Percentiles rank a stretch among this genome's conserved stretches.
phyloP scores from a whole-genome alignment of 2,113 vertebrate species.

The Pithys albifrons region DNA sequence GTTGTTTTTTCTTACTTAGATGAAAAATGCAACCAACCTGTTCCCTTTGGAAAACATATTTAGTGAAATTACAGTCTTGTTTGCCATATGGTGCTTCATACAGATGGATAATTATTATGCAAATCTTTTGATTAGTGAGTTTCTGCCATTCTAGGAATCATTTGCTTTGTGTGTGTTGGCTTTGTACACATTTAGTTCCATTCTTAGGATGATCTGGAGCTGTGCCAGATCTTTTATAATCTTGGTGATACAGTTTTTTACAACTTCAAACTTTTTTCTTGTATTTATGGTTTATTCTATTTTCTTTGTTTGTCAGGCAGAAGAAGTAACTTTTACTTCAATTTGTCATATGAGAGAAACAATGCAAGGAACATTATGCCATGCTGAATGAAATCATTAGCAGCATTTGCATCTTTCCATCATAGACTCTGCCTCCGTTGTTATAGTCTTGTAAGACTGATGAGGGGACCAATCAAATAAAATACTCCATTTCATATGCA shows the following conservation, averaged over 20 bases:
- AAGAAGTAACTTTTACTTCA: slow-evolving; percentile 54
- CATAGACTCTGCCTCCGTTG: neutral
- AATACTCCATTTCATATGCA: neutral
- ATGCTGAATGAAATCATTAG: neutral
- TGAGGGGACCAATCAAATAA: neutral
- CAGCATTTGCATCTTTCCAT: neutral
- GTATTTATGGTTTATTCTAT: slow-evolving; percentile 1
- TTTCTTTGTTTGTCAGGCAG: slow-evolving; percentile 44
- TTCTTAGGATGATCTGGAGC: slow-evolving; percentile 34
- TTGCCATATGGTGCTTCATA: slow-evolving; percentile 53
- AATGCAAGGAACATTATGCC: neutral
- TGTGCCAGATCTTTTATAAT: slow-evolving; percentile 27
- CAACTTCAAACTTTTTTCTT: slow-evolving; percentile 4
- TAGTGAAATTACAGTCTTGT: slow-evolving; percentile 53
- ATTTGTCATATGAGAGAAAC: slow-evolving; percentile 2
- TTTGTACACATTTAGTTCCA: slow-evolving; percentile 15
- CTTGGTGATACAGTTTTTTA: slow-evolving; percentile 20
- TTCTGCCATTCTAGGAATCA: slow-evolving; percentile 54
- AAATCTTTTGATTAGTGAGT: slow-evolving; percentile 65
- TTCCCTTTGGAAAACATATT: slow-evolving; percentile 64
- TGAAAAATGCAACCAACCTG: slow-evolving; percentile 23
- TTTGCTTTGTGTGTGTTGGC: slow-evolving; percentile 45
- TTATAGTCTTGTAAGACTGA: neutral
- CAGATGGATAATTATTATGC: slow-evolving; percentile 58
- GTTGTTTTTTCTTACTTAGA: slow-evolving; percentile 20